Conservation (phyloP, 2,797 vertebrate species). For the Clarias platycephalus region DNA sequence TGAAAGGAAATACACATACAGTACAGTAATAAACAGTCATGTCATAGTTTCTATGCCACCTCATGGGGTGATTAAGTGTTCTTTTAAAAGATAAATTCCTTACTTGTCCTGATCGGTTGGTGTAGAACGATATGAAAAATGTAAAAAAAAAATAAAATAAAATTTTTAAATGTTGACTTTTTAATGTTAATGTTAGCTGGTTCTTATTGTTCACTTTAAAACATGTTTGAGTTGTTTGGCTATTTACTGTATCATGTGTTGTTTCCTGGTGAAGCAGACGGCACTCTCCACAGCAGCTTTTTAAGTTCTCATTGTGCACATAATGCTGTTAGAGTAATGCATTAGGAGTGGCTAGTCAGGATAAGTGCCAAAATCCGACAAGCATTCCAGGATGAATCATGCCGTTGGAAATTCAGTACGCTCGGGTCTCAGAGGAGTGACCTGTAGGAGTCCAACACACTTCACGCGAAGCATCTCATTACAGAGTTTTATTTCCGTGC, state of each 20-base stretch:
- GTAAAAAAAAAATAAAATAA: too few relatives aligned
- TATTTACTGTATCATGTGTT: neutral
- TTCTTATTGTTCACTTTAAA: neutral
- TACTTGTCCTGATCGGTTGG: neutral
- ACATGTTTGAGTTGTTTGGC: neutral
- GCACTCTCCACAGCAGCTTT: constrained; percentile 23
- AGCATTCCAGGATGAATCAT: constrained; percentile 54
- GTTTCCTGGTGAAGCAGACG: constrained; percentile 20
- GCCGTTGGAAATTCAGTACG: constrained; percentile 40
- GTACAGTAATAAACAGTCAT: neutral
- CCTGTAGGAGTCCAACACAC: constrained; percentile 25
- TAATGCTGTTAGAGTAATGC: constrained; percentile 46
- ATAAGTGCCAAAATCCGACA: constrained; percentile 52
- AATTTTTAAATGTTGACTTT: neutral
- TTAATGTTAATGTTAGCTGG: constrained; percentile 1
- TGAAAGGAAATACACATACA: neutral
- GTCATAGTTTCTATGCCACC: neutral
- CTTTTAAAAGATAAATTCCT: neutral
- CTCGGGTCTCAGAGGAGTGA: constrained; percentile 29
- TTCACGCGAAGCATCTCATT: neutral
- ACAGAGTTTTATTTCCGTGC: constrained; percentile 2
- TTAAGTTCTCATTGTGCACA: constrained; percentile 29
- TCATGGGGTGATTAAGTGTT: neutral
- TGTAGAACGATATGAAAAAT: too few relatives aligned
- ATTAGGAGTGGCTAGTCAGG: constrained; percentile 39